Evolutionary conservation across 37 sponge, comb jelly and placozoan genomes (phyloP).

Genomic region (Tethya wilhelma): DNA sequence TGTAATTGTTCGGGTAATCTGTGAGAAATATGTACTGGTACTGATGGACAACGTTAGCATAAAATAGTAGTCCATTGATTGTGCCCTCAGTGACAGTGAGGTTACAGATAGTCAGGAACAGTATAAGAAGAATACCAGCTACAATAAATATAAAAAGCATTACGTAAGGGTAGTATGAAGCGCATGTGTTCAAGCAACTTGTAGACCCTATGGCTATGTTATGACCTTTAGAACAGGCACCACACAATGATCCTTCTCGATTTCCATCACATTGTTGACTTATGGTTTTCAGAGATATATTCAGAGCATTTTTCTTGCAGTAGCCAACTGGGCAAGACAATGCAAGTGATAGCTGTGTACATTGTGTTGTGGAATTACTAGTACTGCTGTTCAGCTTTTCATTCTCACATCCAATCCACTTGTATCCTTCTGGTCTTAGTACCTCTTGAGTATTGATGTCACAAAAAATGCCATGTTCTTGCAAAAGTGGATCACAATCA

Average conservation of each 20-base stretch:
- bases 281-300: no score
- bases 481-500: neutral
- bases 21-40: no score
- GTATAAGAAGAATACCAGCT: neutral
- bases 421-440: neutral
- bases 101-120: neutral
- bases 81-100: neutral
- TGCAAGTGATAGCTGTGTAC: no score
- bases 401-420: neutral
- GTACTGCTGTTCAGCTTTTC: no score
- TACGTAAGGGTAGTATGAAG: neutral
- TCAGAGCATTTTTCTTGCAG: no score
- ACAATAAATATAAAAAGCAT: neutral
- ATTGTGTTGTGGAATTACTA: no score
- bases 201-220: neutral
- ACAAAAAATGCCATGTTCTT: neutral
- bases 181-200: neutral
- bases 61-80: neutral
- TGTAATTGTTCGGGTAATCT: no score
- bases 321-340: no score
- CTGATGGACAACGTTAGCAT: neutral
- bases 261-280: neutral
- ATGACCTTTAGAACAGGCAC: neutral
- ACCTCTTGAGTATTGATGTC: neutral
- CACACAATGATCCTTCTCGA: neutral